A percentile compares a stretch with the other conserved stretches of the same genome.
Conservation (phyloP, 2,888 invertebrate genomes). For the Calephelis perditalis region DNA sequence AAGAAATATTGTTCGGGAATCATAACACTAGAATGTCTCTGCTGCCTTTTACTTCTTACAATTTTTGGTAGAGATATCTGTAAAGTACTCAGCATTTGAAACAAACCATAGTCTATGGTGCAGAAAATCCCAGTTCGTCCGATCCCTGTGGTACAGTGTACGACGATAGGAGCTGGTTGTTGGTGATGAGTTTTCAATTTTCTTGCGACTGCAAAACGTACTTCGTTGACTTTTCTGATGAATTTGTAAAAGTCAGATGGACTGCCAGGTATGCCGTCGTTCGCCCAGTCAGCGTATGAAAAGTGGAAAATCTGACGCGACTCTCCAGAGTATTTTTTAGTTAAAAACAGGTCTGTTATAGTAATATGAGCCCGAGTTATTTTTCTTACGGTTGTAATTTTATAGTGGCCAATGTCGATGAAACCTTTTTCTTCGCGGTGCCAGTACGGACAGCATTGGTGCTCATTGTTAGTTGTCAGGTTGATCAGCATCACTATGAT, state of each 20-base stretch:
- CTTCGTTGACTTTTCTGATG: background rate
- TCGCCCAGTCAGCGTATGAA: background rate
- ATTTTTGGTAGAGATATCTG: background rate
- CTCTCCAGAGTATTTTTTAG: background rate
- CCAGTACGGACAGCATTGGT: no score
- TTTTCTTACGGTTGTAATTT: no score
- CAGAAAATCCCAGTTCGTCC: background rate
- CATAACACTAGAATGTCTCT: background rate
- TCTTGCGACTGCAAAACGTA: background rate
- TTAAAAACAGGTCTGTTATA: background rate
- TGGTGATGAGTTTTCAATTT: background rate
- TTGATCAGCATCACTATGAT: no score
- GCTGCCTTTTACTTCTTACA: background rate
- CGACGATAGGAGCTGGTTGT: background rate
- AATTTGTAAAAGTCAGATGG: no score
- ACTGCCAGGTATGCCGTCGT: no score
- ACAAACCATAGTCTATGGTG: background rate
- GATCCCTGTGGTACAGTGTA: background rate
- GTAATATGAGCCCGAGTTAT: no score
- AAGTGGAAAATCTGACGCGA: background rate
- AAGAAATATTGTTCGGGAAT: background rate
- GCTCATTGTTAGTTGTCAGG: no score
- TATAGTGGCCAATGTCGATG: no score
- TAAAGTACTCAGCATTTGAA: background rate
- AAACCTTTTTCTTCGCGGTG: no score